Base-by-base conservation (phyloP, 2,888 invertebrate genomes). In the Malacosoma neustria region DNA sequence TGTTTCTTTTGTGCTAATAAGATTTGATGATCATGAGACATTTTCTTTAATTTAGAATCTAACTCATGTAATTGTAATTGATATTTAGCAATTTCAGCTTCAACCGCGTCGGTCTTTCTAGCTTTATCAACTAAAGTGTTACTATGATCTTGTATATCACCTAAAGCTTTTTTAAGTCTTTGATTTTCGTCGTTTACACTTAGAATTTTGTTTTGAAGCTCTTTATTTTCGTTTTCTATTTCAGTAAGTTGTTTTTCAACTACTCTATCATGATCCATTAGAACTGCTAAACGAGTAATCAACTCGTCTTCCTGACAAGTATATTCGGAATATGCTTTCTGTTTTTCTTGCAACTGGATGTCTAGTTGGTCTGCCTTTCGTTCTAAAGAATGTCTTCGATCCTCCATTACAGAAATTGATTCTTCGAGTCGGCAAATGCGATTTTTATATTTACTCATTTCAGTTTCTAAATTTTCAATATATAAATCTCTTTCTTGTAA, bases 401-500 rank as follows among this genome's bases (percentile, higher is more conserved):
- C 88, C 57, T 91, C 90, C 66, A 91, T 87, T 1, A 70, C 61
- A 4, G 87, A 87, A 30, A 92, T 72, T 44, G 89, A 89, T 59
- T 93, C 91, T 59, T 93, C 91, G 29, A 93, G 84, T 29, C 88
- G 88, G 22, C 86, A 80, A 30, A 91, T 88, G 51, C 90, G 89
- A 4, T 87, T 88, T 50, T 90, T 90, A 38, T 90, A 89, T 52
- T 89, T 89, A 2, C 66, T 73, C 35, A 92, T 84, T 55, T 93
- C 93, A 14, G 84, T 70, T 65, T 93, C 92, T 40, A 93, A 74
- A 30, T 88, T 90, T 67, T 94, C 93, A 38, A 93, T 91, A 43
- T 91, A 91, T 34, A 91, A 84, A 59, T 93, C 91, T 42, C 92
- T 84, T 65, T 94, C 93, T 61, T 92, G 91, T 7, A 94, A 66